Percentiles rank a stretch among this genome's conserved stretches.
Conservation (phyloP, 2,113 vertebrate genomes). For the human (Homo sapiens) region GRCh38 chr17:30063501-30064000, state of each 20-base stretch:
- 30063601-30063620: not conserved
- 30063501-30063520: not conserved
- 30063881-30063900: too few species aligned
- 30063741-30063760: not conserved
- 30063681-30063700: not conserved
- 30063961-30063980: too few species aligned
- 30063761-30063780: not conserved
- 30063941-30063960: too few species aligned
- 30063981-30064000: too few species aligned
- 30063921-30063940: too few species aligned
- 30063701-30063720: not conserved
- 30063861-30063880: too few species aligned
- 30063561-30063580: not conserved
- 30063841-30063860: too few species aligned
- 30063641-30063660: not conserved
- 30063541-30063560: not conserved
- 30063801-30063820: not conserved
- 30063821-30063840: not conserved
- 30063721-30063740: not conserved
- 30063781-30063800: not conserved
- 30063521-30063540: not conserved
- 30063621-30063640: not conserved
- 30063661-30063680: not conserved
- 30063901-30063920: too few species aligned
- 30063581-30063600: not conserved